Conservation (phyloP, 2,113 vertebrate species). For the Propithecus coquereli region DNA sequence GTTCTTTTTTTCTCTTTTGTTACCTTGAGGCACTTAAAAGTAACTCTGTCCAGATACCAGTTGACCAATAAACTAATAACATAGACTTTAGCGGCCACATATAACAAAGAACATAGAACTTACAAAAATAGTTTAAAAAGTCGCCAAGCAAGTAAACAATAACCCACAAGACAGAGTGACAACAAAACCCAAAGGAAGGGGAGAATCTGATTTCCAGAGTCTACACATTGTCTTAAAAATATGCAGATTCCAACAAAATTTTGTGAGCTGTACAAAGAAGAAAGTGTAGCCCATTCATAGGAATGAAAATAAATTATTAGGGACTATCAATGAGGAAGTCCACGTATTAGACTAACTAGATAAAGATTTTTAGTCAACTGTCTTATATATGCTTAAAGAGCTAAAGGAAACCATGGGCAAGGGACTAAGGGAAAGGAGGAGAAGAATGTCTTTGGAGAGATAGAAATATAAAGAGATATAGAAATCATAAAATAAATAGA, state of each 20-base stretch:
- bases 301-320: not conserved
- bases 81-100: not conserved
- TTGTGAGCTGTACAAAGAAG: not conserved
- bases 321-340: not conserved
- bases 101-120: not conserved
- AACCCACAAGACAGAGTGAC: not conserved
- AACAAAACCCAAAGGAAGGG: not conserved
- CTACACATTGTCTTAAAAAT: not conserved
- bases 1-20: not conserved
- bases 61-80: not conserved
- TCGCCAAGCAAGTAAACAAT: not conserved
- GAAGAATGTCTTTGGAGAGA: not conserved
- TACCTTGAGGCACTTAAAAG: not conserved
- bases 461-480: not conserved
- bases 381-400: not conserved
- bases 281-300: not conserved
- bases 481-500: not conserved
- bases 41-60: not conserved
- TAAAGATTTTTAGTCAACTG: not conserved
- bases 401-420: not conserved
- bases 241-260: not conserved
- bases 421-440: not conserved
- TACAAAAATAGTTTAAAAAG: not conserved
- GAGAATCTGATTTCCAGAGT: not conserved
- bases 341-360: not conserved